Evolutionary conservation across 2,797 vertebrate genomes (phyloP), one percentile per base, ranked within the genome.

Genomic region (Sandelia bainsii): DNA sequence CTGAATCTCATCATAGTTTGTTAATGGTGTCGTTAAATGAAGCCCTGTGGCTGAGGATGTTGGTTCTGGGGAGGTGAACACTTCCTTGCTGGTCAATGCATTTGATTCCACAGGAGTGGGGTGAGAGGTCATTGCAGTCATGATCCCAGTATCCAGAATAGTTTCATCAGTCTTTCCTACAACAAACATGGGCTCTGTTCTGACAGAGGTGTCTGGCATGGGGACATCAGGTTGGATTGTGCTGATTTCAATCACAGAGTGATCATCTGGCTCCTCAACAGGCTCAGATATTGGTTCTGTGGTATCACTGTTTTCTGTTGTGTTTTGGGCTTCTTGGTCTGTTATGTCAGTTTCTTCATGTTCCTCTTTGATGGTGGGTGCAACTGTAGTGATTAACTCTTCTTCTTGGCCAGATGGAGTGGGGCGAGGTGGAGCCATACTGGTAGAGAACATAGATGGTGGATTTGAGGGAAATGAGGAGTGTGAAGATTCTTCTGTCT

Each of bases 401-500:
- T 93, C 89, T 22, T 91, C 83, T 13, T 86, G 65, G 44, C 70
- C 77, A 40, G 71, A 5, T 17, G 61, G 74, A 65, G 81, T 86
- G 59, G 77, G 61, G 6, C 52, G 89, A 50, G 90, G 87, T 62
- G 91, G 92, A 74, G 86, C 80, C 95, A 95, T 95, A 83, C 93
- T 94, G 69, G 94, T 90, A 20, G 95, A 96, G 81, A 96, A 95
- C 95, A 95, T 94, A 37, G 68, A 95, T 37, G 93, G 81, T 45
- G 74, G 56, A 39, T 91, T 75, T 62, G 87, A 75, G 34, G 67
- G 37, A 80, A 37, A 52, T 6, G 67, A 34, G 29, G 61, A 53
- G n/a, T 85, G 82, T 44, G 52, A 29, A 52, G 75, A 78, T 11
- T 69, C 57, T 8, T 84, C 84, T 37, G 51, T 32, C 12, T 83